A percentile compares a stretch with the other conserved stretches of the same genome.
Evolutionary conservation across 1,140 invertebrate species (phyloP).

Genomic region (Drosophila leontia): DNA sequence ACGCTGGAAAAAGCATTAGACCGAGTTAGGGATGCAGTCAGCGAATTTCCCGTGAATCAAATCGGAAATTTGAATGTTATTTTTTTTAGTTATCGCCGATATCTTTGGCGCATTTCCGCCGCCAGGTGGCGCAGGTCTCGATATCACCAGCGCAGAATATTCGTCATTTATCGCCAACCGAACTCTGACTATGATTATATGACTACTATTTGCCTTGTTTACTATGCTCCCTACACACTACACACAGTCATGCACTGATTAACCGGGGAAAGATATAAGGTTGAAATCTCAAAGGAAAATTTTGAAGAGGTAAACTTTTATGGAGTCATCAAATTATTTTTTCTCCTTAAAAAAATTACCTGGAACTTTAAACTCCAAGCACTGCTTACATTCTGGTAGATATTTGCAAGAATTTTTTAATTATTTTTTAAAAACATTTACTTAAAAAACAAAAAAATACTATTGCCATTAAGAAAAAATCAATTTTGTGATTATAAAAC

Average conservation of each 20-base stretch:
- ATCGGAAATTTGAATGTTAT: neutral
- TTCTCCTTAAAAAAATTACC: neutral
- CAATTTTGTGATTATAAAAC: neutral
- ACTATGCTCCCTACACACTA: neutral
- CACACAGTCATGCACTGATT: slow-evolving; percentile 10
- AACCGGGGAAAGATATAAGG: neutral
- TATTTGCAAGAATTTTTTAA: too few species aligned
- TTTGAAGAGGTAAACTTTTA: too few species aligned
- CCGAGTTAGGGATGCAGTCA: slow-evolving; percentile 1
- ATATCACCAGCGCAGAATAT: neutral
- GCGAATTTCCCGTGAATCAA: slow-evolving; percentile 14
- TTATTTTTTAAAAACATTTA: neutral
- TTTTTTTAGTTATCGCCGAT: neutral
- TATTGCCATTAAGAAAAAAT: too few species aligned
- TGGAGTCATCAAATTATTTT: neutral
- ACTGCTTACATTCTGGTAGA: too few species aligned
- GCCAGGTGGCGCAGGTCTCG: slow-evolving; percentile 4
- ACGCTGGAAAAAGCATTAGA: neutral
- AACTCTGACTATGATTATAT: neutral
- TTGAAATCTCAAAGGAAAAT: too few species aligned
- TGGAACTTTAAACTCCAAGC: too few species aligned
- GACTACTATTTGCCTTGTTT: slow-evolving; percentile 22
- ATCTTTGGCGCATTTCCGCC: slow-evolving; percentile 4
- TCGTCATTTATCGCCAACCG: slow-evolving; percentile 12
- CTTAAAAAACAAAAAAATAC: neutral